These are phyloP conservation scores for Furcula furcula DNA, from an alignment of 2,888 invertebrate species.

Conservation along the genomic window DNA sequence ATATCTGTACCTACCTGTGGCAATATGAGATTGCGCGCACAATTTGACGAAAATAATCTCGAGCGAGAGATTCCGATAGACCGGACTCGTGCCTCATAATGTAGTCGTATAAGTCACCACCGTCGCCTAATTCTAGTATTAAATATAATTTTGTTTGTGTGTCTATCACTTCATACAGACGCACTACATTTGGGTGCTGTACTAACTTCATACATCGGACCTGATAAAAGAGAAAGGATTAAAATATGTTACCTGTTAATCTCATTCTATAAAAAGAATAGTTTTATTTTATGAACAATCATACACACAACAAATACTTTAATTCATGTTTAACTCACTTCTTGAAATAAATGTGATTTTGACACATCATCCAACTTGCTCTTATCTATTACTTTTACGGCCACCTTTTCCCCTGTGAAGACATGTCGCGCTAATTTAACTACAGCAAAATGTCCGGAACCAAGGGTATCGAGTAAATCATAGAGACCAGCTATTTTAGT, in stretches of 20 bases:
- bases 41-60: slow-evolving; percentile 98
- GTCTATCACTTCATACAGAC: slow-evolving; percentile 99
- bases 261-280: neutral
- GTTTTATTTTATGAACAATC: no score
- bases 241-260: no score
- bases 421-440: slow-evolving; percentile 99
- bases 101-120: slow-evolving; percentile 99
- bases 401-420: slow-evolving; percentile 99
- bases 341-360: slow-evolving; percentile 97
- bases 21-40: slow-evolving; percentile 99
- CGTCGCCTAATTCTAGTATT: slow-evolving; percentile 98
- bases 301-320: no score
- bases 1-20: slow-evolving; percentile 86
- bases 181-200: slow-evolving; percentile 99
- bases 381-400: slow-evolving; percentile 99
- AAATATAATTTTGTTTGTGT: slow-evolving; percentile 98
- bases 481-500: slow-evolving; percentile 98
- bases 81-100: slow-evolving; percentile 98
- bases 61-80: slow-evolving; percentile 90
- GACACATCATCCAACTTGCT: slow-evolving; percentile 98
- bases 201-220: slow-evolving; percentile 99
- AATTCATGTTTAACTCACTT: slow-evolving; percentile 80
- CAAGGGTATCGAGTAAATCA: slow-evolving; percentile 98
- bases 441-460: slow-evolving; percentile 99
- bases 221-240: slow-evolving; percentile 68